phyloP scores from a whole-genome alignment of 92 coral and sea anemone genomes.

The Blastomussa wellsi region DNA sequence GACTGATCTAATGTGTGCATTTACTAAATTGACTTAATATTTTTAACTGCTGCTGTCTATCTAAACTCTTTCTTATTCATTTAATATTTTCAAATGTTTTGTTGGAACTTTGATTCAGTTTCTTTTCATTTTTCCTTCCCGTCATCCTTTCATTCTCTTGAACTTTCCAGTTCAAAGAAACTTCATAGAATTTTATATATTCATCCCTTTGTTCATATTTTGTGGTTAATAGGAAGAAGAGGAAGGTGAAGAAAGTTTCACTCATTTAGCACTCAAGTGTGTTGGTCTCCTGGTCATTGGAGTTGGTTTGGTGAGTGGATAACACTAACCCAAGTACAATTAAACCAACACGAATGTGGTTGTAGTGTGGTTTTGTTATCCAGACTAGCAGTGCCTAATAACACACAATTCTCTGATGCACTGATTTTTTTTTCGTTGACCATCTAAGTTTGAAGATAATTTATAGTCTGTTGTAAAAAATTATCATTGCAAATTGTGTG shows the following conservation, averaged over 20 bases:
- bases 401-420: too few relatives aligned
- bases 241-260: conserved; percentile 82
- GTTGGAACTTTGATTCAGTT: not conserved
- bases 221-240: conserved; percentile 74
- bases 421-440: too few relatives aligned
- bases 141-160: not conserved
- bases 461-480: too few relatives aligned
- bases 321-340: not conserved
- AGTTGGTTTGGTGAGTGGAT: conserved; percentile 83
- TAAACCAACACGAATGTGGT: too few relatives aligned
- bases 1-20: too few relatives aligned
- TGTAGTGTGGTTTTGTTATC: not conserved
- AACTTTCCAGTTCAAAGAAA: too few relatives aligned
- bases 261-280: conserved; percentile 73
- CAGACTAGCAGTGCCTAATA: not conserved
- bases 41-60: too few relatives aligned
- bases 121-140: not conserved
- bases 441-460: too few relatives aligned
- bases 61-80: too few relatives aligned
- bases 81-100: not conserved
- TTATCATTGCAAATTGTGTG: not conserved
- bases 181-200: too few relatives aligned
- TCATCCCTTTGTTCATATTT: not conserved
- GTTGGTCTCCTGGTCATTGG: conserved; percentile 80
- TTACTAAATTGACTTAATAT: too few relatives aligned